These are phyloP conservation scores for Lasioglossum morio DNA, from an alignment of 2,888 invertebrate species.

Conservation along the genomic window DNA sequence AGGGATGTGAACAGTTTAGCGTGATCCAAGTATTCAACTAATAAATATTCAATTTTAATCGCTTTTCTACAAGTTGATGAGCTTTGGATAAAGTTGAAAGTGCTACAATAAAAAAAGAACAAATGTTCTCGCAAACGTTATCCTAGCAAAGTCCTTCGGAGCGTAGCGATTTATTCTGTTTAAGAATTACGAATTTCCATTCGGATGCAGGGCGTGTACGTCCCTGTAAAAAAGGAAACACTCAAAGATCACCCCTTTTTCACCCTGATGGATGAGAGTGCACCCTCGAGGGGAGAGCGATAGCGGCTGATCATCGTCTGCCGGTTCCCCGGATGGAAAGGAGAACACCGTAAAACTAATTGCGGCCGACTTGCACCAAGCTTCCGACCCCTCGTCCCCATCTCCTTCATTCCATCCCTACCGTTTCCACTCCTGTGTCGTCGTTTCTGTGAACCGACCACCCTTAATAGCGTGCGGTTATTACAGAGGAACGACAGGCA, in stretches of 20 bases:
- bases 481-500: constrained; percentile 57
- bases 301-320: constrained; percentile 57
- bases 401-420: constrained; percentile 20
- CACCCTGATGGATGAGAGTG: constrained; percentile 17
- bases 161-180: neutral
- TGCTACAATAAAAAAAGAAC: neutral
- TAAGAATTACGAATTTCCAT: constrained; percentile 7
- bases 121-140: neutral
- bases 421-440: neutral
- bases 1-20: neutral
- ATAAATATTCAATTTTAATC: neutral
- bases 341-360: constrained; percentile 76
- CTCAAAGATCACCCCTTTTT: constrained; percentile 20
- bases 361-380: constrained; percentile 62
- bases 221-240: neutral
- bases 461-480: constrained; percentile 62
- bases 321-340: constrained; percentile 31
- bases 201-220: neutral
- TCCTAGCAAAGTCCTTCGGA: neutral
- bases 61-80: neutral
- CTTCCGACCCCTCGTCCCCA: constrained; percentile 7
- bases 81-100: neutral
- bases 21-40: neutral
- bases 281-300: constrained; percentile 41
- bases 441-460: constrained; percentile 33